Conservation (phyloP, 2,888 invertebrate genomes). For the Scotopteryx bipunctaria region DNA sequence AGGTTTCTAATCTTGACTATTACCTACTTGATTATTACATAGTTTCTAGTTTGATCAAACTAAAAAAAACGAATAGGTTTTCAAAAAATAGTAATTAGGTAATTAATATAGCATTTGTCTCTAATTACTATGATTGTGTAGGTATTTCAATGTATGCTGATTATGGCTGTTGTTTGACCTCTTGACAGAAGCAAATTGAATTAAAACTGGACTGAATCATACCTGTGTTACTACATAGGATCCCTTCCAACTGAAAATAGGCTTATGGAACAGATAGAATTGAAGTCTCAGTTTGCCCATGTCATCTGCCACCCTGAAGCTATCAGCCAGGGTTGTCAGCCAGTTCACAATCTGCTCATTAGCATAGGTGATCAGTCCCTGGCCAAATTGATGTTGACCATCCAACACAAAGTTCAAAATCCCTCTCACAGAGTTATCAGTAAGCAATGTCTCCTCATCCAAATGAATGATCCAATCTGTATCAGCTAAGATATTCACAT, state of each 20-base stretch:
- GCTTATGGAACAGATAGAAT: constrained; percentile 96
- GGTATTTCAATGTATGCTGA: no score
- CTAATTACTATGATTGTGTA: no score
- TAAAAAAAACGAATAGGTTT: no score
- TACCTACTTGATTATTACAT: no score
- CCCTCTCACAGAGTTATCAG: constrained; percentile 94
- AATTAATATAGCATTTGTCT: no score
- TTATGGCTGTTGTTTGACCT: no score
- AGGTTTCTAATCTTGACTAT: no score
- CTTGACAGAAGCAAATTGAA: no score
- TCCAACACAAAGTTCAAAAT: constrained; percentile 97
- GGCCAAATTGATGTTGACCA: constrained; percentile 97
- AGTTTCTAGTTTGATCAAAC: no score
- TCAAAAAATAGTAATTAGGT: no score
- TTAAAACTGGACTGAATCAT: no score
- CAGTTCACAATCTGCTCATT: constrained; percentile 98
- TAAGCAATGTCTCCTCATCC: constrained; percentile 97
- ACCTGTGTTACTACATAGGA: constrained; percentile 98
- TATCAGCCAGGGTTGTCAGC: constrained; percentile 97
- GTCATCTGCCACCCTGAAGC: constrained; percentile 97
- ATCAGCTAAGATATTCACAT: constrained; percentile 92
- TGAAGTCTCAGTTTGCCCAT: constrained; percentile 98
- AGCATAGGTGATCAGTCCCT: constrained; percentile 97
- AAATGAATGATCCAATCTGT: constrained; percentile 98
- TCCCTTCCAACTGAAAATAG: constrained; percentile 98